Evolutionary conservation across 2,797 vertebrate species (phyloP).

Genomic region (Sebastes melanostomus): DNA sequence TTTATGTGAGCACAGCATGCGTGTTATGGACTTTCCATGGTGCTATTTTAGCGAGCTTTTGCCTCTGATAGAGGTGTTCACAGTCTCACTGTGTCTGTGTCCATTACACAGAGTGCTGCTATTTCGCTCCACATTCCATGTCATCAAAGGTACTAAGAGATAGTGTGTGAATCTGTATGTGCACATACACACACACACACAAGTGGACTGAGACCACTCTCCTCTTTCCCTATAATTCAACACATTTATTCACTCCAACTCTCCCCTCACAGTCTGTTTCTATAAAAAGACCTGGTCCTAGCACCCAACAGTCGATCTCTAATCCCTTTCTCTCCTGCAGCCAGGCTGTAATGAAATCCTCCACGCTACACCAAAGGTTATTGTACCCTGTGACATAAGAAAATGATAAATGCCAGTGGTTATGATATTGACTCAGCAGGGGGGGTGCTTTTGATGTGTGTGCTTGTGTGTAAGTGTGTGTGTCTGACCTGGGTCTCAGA

Average conservation of each 20-base stretch:
- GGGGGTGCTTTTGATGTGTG: not conserved
- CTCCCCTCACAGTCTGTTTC: slow-evolving; percentile 33
- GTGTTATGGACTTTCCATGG: slow-evolving; percentile 34
- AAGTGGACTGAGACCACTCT: slow-evolving; percentile 37
- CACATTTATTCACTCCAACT: slow-evolving; percentile 57
- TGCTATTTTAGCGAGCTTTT: slow-evolving; percentile 44
- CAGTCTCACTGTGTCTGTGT: slow-evolving; percentile 53
- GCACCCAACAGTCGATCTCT: slow-evolving; percentile 44
- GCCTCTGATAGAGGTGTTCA: slow-evolving; percentile 54
- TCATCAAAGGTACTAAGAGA: slow-evolving; percentile 62
- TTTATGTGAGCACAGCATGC: slow-evolving; percentile 16
- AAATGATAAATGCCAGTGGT: slow-evolving; percentile 48
- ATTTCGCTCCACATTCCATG: slow-evolving; percentile 69
- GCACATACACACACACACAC: slow-evolving; percentile 3
- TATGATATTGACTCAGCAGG: slow-evolving; percentile 32
- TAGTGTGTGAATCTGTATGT: slow-evolving; percentile 29
- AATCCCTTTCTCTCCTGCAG: slow-evolving; percentile 39
- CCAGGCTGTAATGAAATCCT: slow-evolving; percentile 43
- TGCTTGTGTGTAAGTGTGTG: not conserved
- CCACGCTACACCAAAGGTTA: slow-evolving; percentile 38
- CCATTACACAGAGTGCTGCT: slow-evolving; percentile 77
- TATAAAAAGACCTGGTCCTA: slow-evolving; percentile 47
- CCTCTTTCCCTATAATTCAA: slow-evolving; percentile 57
- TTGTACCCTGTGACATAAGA: slow-evolving; percentile 44
- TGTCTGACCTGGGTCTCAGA: slow-evolving; percentile 93